A percentile compares a stretch with the other conserved stretches of the same genome.
These are phyloP conservation scores for Oligia fasciuncula DNA, from an alignment of 2,888 invertebrate genomes.

Conservation along the genomic window DNA sequence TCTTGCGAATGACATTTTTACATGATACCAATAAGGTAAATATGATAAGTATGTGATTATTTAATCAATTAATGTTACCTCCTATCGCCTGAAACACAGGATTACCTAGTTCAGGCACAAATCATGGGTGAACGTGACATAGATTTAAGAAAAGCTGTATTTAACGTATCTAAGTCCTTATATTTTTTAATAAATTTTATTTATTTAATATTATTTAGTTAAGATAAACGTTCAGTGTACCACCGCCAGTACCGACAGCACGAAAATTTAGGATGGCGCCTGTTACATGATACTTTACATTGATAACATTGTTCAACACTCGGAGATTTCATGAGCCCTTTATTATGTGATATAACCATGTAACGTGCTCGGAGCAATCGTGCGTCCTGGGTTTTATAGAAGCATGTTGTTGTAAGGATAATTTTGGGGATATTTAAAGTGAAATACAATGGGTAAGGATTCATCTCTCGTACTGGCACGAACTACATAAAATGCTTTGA, in stretches of 20 bases:
- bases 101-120: too few species aligned
- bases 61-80: too few species aligned
- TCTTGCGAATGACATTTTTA: too few species aligned
- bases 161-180: too few species aligned
- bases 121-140: too few species aligned
- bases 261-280: constrained; percentile 77
- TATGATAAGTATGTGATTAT: too few species aligned
- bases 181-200: too few species aligned
- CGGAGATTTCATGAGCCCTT: constrained; percentile 81
- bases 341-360: constrained; percentile 70
- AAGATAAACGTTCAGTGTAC: constrained; percentile 55
- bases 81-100: too few species aligned
- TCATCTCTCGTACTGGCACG: neutral
- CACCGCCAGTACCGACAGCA: constrained; percentile 63
- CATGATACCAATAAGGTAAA: too few species aligned
- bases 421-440: constrained; percentile 42
- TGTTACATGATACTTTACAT: constrained; percentile 83
- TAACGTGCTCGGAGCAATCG: constrained; percentile 47
- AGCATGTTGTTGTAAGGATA: constrained; percentile 28
- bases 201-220: too few species aligned
- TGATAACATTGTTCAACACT: constrained; percentile 87
- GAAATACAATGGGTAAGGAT: neutral
- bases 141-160: too few species aligned
- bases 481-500: neutral
- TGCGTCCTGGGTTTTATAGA: constrained; percentile 44